These are phyloP conservation scores for Paramuricea clavata DNA, from an alignment of 92 coral and sea anemone species.

Conservation along the genomic window DNA sequence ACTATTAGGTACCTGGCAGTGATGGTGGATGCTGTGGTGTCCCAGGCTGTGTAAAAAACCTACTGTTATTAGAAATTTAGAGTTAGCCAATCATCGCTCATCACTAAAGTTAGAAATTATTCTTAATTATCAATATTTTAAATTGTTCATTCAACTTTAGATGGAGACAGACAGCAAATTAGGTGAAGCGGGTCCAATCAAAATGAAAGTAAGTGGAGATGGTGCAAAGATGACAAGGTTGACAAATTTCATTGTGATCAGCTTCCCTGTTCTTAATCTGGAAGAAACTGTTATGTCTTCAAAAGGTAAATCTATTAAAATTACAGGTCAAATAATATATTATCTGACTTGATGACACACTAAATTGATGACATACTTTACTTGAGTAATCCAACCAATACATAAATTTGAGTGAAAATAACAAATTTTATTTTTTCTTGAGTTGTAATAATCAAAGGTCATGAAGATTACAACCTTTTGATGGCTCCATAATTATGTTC, in stretches of 20 bases:
- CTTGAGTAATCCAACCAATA: not conserved
- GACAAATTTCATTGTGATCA: too few species aligned
- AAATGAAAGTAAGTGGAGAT: too few species aligned
- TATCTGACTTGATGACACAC: too few species aligned
- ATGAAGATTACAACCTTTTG: too few species aligned
- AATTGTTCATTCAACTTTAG: too few species aligned
- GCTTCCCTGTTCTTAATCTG: too few species aligned
- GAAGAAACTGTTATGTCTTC: too few species aligned
- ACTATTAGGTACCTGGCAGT: not conserved
- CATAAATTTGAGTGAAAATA: not conserved
- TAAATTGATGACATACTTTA: not conserved
- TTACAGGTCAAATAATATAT: not conserved
- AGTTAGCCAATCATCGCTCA: not conserved
- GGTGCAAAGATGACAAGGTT: too few species aligned
- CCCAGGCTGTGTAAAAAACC: not conserved
- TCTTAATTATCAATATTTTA: too few species aligned
- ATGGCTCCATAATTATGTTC: not conserved
- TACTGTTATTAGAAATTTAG: not conserved
- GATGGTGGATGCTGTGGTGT: not conserved
- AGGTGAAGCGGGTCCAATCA: too few species aligned
- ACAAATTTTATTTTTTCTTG: not conserved
- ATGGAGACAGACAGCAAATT: too few species aligned
- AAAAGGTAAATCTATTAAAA: slow-evolving; percentile 5
- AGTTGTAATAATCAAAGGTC: not conserved
- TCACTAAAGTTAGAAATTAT: too few species aligned